Evolutionary conservation across 2,888 invertebrate species (phyloP).

Genomic region (Nudaria mundana): DNA sequence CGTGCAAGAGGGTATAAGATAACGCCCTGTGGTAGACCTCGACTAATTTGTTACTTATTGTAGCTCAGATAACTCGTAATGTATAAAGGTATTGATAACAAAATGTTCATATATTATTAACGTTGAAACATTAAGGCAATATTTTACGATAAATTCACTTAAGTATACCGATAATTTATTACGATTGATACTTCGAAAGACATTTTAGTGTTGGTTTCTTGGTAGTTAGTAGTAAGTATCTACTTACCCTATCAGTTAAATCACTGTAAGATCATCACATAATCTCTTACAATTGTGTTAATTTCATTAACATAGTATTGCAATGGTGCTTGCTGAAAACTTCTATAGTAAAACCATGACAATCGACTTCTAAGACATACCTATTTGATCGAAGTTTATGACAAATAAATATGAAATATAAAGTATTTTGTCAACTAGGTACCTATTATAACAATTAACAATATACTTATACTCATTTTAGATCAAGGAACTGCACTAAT

Average conservation of each 20-base stretch:
- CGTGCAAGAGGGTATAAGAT: conserved; percentile 43
- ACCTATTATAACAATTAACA: too few relatives aligned
- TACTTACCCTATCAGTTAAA: too few relatives aligned
- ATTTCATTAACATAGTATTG: too few relatives aligned
- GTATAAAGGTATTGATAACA: conserved; percentile 38
- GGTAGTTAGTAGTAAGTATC: not conserved
- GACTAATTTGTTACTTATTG: conserved; percentile 70
- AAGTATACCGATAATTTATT: not conserved
- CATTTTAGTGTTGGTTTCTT: not conserved
- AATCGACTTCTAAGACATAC: too few relatives aligned
- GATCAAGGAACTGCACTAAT: conserved; percentile 24
- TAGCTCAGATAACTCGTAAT: conserved; percentile 57
- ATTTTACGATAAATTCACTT: conserved; percentile 8
- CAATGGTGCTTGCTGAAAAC: too few relatives aligned
- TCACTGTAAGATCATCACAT: too few relatives aligned
- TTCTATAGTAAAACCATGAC: too few relatives aligned
- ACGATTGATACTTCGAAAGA: not conserved
- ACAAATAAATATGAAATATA: too few relatives aligned
- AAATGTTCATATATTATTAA: conserved; percentile 22
- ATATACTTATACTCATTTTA: conserved; percentile 10
- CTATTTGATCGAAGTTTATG: too few relatives aligned
- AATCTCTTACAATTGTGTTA: too few relatives aligned
- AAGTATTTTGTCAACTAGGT: too few relatives aligned
- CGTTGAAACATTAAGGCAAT: conserved; percentile 10
- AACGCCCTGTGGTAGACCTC: conserved; percentile 51